These are phyloP conservation scores for Brachionus asplanchnoidis DNA, from an alignment of 1,140 invertebrate genomes.

Conservation along the genomic window DNA sequence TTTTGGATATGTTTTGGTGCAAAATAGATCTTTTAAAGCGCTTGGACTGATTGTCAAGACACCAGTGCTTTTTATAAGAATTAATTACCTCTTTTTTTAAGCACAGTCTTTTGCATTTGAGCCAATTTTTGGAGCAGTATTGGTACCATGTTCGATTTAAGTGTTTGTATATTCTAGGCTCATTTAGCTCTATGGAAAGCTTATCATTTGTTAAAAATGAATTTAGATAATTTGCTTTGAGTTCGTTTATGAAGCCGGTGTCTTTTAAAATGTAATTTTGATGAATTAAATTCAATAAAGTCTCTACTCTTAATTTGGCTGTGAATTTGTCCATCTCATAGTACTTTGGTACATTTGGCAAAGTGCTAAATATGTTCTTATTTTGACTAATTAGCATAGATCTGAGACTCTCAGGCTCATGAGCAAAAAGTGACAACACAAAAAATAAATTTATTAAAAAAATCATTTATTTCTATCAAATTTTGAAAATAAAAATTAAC, in stretches of 20 bases:
- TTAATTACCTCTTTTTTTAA: background rate
- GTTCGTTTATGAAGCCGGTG: background rate
- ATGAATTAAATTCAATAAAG: background rate
- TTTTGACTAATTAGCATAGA: background rate
- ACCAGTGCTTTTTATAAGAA: slow-evolving; percentile 33
- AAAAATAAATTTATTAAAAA: background rate
- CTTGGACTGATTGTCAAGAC: slow-evolving; percentile 1
- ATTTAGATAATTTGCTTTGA: slow-evolving; percentile 21
- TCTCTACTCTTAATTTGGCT: background rate
- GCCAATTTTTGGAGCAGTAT: background rate
- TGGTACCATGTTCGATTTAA: slow-evolving; percentile 18
- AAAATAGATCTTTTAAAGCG: background rate
- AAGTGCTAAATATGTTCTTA: background rate
- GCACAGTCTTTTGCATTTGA: background rate
- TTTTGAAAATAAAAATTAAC: background rate
- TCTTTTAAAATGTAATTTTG: background rate
- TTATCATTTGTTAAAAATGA: background rate
- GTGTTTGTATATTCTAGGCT: background rate
- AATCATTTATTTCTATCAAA: background rate
- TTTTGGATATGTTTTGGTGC: background rate
- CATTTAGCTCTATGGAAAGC: background rate
- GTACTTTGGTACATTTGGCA: background rate
- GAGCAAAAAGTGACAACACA: background rate
- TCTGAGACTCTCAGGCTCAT: background rate
- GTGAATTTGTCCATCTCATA: background rate